These are phyloP conservation scores for Ondatra zibethicus DNA, from an alignment of 2,113 vertebrate genomes.

Conservation along the genomic window DNA sequence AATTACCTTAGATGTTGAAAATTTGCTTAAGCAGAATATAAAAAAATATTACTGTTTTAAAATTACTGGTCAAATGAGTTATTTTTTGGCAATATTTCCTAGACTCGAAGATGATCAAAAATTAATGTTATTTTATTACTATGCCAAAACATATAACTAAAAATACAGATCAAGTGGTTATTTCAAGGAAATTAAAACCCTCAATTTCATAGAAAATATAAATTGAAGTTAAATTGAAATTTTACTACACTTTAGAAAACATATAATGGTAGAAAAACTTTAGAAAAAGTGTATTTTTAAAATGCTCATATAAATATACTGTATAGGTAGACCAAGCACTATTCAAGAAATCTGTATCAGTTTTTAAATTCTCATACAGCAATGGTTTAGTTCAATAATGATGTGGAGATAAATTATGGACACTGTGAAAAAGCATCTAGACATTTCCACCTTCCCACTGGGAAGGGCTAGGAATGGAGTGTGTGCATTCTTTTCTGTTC, in stretches of 20 bases:
- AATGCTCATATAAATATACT: constrained; percentile 63
- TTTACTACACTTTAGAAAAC: neutral
- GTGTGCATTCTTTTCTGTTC: rapidly evolving
- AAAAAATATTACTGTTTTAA: neutral
- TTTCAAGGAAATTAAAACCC: neutral
- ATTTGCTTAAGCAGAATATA: neutral
- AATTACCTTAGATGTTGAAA: neutral
- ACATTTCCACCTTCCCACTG: neutral
- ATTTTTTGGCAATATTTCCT: constrained; percentile 1
- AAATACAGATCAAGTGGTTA: neutral
- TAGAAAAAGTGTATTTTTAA: constrained; percentile 46
- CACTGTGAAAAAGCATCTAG: neutral
- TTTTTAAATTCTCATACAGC: neutral
- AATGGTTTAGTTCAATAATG: neutral
- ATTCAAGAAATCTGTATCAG: neutral
- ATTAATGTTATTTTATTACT: constrained; percentile 3
- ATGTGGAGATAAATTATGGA: neutral
- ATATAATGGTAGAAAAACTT: neutral
- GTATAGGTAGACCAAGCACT: neutral
- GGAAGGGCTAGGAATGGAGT: neutral
- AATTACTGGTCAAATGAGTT: neutral
- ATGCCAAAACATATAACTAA: neutral
- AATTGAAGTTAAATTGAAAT: constrained; percentile 54
- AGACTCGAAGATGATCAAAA: neutral
- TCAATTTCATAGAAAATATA: neutral